A percentile compares a stretch with the other conserved stretches of the same genome.
These are phyloP conservation scores for Brachypalpus laphriformis DNA, from an alignment of 2,888 invertebrate species.

Conservation along the genomic window DNA sequence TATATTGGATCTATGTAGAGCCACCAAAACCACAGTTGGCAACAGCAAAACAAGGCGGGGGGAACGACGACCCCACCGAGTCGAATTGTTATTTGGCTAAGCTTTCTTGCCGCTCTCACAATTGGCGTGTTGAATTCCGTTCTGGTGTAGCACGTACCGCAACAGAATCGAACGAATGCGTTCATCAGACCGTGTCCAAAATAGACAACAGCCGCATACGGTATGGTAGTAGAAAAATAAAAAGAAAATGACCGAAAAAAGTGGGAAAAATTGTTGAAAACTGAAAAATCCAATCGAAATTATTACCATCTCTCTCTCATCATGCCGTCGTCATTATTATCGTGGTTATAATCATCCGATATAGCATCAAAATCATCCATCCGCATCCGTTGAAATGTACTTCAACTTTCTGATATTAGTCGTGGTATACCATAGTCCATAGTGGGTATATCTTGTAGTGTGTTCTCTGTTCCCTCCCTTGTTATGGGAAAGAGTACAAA, in stretches of 20 bases:
- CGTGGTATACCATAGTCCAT: background rate
- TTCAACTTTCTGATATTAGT: constrained; percentile 29
- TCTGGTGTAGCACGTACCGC: constrained; percentile 73
- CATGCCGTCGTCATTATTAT: constrained; percentile 45
- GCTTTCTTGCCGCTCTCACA: constrained; percentile 70
- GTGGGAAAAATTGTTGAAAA: constrained; percentile 15
- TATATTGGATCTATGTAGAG: constrained; percentile 33
- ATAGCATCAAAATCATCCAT: constrained; percentile 62
- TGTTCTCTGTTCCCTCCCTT: background rate
- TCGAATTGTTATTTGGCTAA: constrained; percentile 62
- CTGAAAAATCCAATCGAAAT: constrained; percentile 51
- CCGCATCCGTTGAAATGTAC: constrained; percentile 47
- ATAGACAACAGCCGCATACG: constrained; percentile 36
- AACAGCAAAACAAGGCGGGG: background rate
- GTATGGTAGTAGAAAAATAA: constrained; percentile 24
- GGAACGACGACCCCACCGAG: background rate
- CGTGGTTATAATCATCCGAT: constrained; percentile 57
- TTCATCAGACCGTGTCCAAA: constrained; percentile 65
- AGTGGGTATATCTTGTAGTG: background rate
- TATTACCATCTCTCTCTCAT: constrained; percentile 33
- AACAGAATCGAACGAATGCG: constrained; percentile 62
- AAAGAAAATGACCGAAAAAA: background rate
- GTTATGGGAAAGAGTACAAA: background rate
- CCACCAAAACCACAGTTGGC: constrained; percentile 24
- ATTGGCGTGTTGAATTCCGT: constrained; percentile 73